Conservation (phyloP, 2,797 vertebrate genomes). For the Poliocrania exsul region DNA sequence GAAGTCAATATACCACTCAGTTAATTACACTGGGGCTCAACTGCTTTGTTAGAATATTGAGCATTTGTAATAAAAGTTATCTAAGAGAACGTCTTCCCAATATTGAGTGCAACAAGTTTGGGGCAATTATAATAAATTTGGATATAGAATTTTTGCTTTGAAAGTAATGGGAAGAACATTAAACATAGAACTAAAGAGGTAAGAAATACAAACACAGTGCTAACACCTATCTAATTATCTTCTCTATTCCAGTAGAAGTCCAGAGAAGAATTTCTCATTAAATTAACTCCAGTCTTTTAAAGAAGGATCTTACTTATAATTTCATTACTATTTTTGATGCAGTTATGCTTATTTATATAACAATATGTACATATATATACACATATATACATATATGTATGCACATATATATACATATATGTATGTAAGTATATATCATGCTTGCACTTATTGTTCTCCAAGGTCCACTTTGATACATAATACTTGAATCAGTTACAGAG, state of each 20-base stretch:
- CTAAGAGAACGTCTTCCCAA: neutral
- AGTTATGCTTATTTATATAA: neutral
- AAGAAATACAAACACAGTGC: neutral
- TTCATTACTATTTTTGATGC: neutral
- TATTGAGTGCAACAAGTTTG: neutral
- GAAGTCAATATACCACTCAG: neutral
- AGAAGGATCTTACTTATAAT: neutral
- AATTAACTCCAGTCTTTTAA: neutral
- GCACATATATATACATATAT: too few species aligned
- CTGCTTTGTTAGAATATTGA: neutral
- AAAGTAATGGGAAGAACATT: neutral
- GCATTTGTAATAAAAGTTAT: neutral
- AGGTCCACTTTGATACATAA: neutral
- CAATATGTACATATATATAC: neutral
- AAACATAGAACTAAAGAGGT: neutral
- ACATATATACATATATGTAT: too few species aligned
- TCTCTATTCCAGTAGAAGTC: neutral
- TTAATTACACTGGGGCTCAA: neutral
- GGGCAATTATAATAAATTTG: neutral
- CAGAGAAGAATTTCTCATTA: neutral
- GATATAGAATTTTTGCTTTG: neutral
- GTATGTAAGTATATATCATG: neutral
- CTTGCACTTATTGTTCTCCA: neutral
- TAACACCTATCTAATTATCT: neutral
- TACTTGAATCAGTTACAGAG: neutral